Conservation (phyloP, 2,113 vertebrate species). For the Archocentrus centrarchus region DNA sequence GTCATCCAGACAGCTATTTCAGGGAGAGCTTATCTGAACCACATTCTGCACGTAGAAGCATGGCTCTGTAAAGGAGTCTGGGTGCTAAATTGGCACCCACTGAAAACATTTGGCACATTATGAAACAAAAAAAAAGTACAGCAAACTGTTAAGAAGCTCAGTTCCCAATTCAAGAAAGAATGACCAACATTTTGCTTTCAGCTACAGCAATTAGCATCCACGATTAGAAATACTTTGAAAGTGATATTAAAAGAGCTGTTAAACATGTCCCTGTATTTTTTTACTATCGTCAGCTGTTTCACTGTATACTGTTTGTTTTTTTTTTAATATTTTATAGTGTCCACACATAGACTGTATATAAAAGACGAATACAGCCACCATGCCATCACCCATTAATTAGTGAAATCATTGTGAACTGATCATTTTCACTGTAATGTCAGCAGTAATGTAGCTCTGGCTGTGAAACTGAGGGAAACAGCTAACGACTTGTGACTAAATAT, state of each 20-base stretch:
- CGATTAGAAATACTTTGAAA: not conserved
- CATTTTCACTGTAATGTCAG: not conserved
- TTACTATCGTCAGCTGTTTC: not conserved
- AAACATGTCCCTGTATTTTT: not conserved
- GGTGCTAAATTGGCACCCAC: not conserved
- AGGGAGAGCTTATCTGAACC: not conserved
- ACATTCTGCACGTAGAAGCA: not conserved
- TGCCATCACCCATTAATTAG: not conserved
- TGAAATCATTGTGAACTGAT: not conserved
- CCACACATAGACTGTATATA: not conserved
- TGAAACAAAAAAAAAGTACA: not conserved
- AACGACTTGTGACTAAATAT: not conserved
- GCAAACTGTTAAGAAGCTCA: not conserved
- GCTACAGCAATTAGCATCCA: not conserved
- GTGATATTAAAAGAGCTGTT: not conserved
- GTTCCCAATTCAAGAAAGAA: not conserved
- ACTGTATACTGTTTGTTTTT: not conserved
- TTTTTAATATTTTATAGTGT: not conserved
- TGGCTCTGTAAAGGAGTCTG: not conserved
- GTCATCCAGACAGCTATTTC: not conserved
- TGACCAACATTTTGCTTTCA: not conserved
- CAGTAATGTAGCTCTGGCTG: not conserved
- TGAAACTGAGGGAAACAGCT: not conserved
- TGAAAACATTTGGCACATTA: conserved; percentile 4
- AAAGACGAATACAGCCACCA: not conserved